Evolutionary conservation across 2,888 invertebrate genomes (phyloP), one percentile per base, ranked within the genome.

Genomic region (Mellilla xanthometata): DNA sequence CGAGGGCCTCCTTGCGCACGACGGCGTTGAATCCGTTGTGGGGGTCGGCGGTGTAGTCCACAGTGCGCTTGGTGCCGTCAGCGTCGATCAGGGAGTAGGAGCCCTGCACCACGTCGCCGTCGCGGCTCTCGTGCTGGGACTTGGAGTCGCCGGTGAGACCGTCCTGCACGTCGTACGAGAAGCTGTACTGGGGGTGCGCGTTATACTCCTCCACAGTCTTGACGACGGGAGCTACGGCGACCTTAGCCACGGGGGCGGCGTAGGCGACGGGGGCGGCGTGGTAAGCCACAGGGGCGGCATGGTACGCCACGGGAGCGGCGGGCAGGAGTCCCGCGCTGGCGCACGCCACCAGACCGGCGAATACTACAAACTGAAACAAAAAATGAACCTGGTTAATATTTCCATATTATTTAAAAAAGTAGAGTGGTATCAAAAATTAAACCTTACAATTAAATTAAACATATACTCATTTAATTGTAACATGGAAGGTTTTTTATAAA

Each of bases 21-120:
- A 90, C 85, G 24, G 90, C 90, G 65, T 90, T 90, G 73, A 90
- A 90, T 30, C 90, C 90, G 47, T 88, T 82, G 60, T 84, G 70
- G 13, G 73, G 70, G 58, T 90, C 90, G 30, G 89, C 88, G 43
- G 83, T 84, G 73, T 90, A 90, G 49, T 90, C 88, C 2, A 90
- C 90, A 35, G 77, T 86, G 53, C 90, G 82, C 65, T 76, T 81
- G 60, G 77, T 82, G 54, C 90, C 90, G 54, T 90, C 90, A 39
- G 90, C 72, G 50, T 90, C 90, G 24, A 76, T 74, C 6, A 90
- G 72, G 39, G 88, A 87, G 76, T 90, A 90, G 40, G 84, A 82
- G 38, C 90, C 90, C 54, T 81, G 80, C 11, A 90, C 90, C 24
- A 81, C 78, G 55, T 90, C 88, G 35, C 90, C 90, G 45, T 78